Base-by-base conservation (phyloP, 2,888 invertebrate genomes). In the Drosophila planitibia region DNA sequence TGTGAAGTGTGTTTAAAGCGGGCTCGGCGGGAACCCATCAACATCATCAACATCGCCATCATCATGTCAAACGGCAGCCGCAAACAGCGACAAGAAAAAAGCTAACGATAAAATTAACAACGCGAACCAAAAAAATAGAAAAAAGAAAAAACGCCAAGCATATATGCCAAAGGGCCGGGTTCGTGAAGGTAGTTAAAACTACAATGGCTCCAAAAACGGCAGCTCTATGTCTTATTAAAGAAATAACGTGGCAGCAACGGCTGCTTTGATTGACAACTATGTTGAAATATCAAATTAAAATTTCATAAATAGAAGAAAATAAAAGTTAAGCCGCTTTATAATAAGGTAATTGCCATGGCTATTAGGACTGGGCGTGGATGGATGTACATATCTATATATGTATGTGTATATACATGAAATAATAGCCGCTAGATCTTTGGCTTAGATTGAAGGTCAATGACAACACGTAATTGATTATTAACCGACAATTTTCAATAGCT, bases 241-340 rank as follows among this genome's bases (percentile, higher is more conserved):
- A 65, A 47, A 53, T 57, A 79, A 79, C 35, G 67, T 53, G 81
- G 59, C 58, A 59, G 62, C 30, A 30, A 22, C 39, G 55, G 32
- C 59, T 28, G 25, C 30, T 78, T 67, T 89, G 91, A 89, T 90
- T 91, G 89, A 91, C 91, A 90, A 90, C 90, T 81, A 79, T 87
- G 91, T 90, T 90, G 90, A 90, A 89, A 91, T 91, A 88, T 91
- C 73, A 91, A 88, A 88, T 88, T 88, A 91, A 85, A 71, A 83
- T 82, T 89, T 82, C 79, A 85, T 87, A 89, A 85, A 86, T 82
- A 79, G 81, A 77, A 54, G 71, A 76, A 78, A 86, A 79, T 79
- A 76, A 78, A 81, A 74, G 74, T 81, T 89, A 85, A 90, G 80
- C 76, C 75, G 83, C 90, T 89, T 89, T 85, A 84, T 89, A 82